Conservation (phyloP, 35 echinoderm and acorn worm species). For the Eucidaris tribuloides region DNA sequence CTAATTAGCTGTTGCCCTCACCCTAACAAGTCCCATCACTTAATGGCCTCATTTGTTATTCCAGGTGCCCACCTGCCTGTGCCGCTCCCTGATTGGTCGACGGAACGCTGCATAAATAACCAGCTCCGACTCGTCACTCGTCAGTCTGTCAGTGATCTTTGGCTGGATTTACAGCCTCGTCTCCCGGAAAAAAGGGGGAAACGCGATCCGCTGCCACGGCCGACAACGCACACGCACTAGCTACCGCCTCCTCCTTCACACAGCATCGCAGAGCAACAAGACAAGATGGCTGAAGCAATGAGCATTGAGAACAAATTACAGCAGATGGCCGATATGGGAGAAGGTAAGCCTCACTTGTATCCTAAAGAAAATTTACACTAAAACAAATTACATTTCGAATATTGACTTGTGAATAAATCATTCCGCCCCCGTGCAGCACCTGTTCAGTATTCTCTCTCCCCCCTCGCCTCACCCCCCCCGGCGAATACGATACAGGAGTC, state of each 20-base stretch:
- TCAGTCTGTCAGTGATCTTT: slow-evolving; percentile 19
- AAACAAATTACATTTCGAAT: not conserved
- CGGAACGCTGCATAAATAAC: slow-evolving; percentile 19
- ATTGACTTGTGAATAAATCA: not conserved
- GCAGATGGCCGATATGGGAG: not conserved
- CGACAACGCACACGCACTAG: not conserved
- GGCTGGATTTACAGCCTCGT: slow-evolving; percentile 34
- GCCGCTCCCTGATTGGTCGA: not conserved
- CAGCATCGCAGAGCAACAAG: not conserved
- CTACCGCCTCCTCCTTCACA: not conserved
- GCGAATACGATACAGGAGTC: too few relatives aligned
- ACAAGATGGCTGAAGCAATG: slow-evolving; percentile 31
- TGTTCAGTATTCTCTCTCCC: too few relatives aligned
- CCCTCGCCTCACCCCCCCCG: too few relatives aligned
- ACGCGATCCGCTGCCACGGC: not conserved
- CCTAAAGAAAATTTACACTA: not conserved
- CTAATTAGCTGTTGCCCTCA: slow-evolving; percentile 18
- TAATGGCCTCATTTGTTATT: slow-evolving; percentile 39
- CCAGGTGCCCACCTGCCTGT: slow-evolving; percentile 13
- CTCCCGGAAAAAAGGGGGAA: not conserved
- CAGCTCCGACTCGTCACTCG: slow-evolving; percentile 11
- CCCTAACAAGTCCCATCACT: slow-evolving; percentile 22
- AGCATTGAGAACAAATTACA: not conserved
- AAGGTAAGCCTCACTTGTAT: not conserved
- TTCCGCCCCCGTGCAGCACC: not conserved